A percentile compares a stretch with the other conserved stretches of the same genome.
Evolutionary conservation across 2,888 invertebrate genomes (phyloP).

Genomic region (Graphium colonna): DNA sequence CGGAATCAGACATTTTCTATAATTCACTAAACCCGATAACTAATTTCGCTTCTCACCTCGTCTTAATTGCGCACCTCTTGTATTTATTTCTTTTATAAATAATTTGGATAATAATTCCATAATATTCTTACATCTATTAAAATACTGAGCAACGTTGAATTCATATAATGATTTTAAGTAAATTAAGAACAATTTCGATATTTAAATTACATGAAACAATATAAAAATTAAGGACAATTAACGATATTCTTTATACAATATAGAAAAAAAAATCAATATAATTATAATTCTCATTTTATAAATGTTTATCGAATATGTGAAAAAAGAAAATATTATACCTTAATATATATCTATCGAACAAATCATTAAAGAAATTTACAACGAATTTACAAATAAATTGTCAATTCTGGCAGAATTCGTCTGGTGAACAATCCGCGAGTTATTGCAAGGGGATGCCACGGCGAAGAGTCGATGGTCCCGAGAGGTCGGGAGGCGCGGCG

Average conservation of each 20-base stretch:
- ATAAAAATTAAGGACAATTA: constrained; percentile 48
- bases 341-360: constrained; percentile 17
- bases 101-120: constrained; percentile 61
- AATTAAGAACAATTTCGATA: constrained; percentile 49
- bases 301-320: constrained; percentile 47
- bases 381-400: constrained; percentile 21
- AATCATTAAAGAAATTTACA: constrained; percentile 21
- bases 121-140: constrained; percentile 72
- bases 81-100: constrained; percentile 50
- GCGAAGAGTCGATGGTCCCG: constrained; percentile 50
- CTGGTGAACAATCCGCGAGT: constrained; percentile 40
- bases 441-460: constrained; percentile 50
- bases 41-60: constrained; percentile 46
- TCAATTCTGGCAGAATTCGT: constrained; percentile 43
- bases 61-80: constrained; percentile 49
- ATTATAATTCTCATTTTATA: neutral
- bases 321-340: constrained; percentile 48
- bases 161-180: constrained; percentile 55
- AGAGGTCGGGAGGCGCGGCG: constrained; percentile 48
- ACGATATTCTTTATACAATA: constrained; percentile 53
- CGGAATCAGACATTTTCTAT: constrained; percentile 42
- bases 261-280: constrained; percentile 33
- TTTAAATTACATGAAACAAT: constrained; percentile 48
- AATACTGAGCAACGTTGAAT: constrained; percentile 77
- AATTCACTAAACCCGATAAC: constrained; percentile 53